These are phyloP conservation scores for Eulemur rufifrons DNA, from an alignment of 2,113 vertebrate genomes.

Conservation along the genomic window DNA sequence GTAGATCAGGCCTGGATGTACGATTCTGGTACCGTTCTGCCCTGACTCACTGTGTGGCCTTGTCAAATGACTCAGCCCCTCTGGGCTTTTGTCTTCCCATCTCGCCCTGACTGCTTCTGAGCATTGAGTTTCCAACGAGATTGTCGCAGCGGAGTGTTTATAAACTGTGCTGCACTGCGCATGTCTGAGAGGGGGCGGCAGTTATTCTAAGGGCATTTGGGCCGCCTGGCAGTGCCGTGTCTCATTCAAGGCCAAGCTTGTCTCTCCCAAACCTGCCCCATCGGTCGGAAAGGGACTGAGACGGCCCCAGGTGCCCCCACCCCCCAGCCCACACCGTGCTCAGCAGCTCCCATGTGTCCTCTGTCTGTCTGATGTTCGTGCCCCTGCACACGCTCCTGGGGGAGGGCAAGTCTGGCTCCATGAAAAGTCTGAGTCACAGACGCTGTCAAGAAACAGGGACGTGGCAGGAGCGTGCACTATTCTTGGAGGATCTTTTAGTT, in stretches of 20 bases:
- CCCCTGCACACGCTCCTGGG: background rate
- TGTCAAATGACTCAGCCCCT: background rate
- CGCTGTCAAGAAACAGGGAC: constrained; percentile 9
- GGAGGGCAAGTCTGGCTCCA: background rate
- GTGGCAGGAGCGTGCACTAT: background rate
- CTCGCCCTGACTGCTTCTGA: background rate
- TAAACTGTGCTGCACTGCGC: background rate
- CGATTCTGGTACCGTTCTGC: accelerated
- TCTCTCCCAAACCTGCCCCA: background rate
- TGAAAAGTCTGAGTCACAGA: constrained; percentile 58
- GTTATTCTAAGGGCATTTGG: background rate
- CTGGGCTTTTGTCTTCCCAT: background rate
- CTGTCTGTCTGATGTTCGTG: background rate
- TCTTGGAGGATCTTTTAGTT: constrained; percentile 6
- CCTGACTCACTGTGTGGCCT: background rate
- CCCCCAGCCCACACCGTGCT: accelerated
- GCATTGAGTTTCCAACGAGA: background rate
- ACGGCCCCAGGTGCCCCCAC: background rate
- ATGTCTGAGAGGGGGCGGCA: background rate
- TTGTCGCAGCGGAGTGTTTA: accelerated
- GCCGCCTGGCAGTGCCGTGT: background rate
- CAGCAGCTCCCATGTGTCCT: background rate
- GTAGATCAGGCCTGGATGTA: background rate
- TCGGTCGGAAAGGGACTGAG: background rate
- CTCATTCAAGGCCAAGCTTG: background rate